Evolutionary conservation across 2,888 invertebrate species (phyloP), one percentile per base, ranked within the genome.

Genomic region (Octonoba sinensis): DNA sequence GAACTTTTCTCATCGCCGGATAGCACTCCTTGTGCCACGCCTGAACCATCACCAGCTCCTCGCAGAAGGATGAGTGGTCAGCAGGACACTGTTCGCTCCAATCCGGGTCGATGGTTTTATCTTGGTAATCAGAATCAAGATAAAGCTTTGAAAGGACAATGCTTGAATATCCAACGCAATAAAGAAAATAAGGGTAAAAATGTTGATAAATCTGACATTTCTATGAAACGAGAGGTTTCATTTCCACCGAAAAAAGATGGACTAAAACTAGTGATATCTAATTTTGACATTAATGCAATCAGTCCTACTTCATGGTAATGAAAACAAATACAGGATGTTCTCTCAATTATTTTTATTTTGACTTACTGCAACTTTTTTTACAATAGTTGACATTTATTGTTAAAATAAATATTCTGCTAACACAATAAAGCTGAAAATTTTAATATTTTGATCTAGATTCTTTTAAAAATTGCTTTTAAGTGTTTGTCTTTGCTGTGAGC

Each of bases 201-300:
- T 12, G 44, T n/a, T 36, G 59, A 70, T 18, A 44, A 46, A 57
- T 57, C 46, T 15, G 57, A 56, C 16, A 18, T n/a, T 20, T 20
- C 27, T 22, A 36, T n/a, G 15, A 56, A 36, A 36, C 66, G 24
- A 47, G 57, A 74, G 6, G 12, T 24, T 18, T 56, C 22, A 64
- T 27, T 72, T 47, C n/a, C 59, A 46, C 13, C 47, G 12, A 76
- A 62, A 13, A 70, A 56, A 47, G 12, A 62, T 20, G 70, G 62
- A 11, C 54, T 79, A 54, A 67, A 79, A 16, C 18, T 79, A n/a
- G 67, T 75, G 3, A 77, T 83, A 27, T 77, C 82, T 20, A 83
- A 83, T 57, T 83, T 83, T 64, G 82, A 83, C 56, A 66, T 83
- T 8, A 83, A 83, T 77, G 82, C 82, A 24, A 64, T 83, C 16